A percentile compares a stretch with the other conserved stretches of the same genome.
phyloP scores from a whole-genome alignment of 1,140 invertebrate genomes.

The Lepidostoma basale region DNA sequence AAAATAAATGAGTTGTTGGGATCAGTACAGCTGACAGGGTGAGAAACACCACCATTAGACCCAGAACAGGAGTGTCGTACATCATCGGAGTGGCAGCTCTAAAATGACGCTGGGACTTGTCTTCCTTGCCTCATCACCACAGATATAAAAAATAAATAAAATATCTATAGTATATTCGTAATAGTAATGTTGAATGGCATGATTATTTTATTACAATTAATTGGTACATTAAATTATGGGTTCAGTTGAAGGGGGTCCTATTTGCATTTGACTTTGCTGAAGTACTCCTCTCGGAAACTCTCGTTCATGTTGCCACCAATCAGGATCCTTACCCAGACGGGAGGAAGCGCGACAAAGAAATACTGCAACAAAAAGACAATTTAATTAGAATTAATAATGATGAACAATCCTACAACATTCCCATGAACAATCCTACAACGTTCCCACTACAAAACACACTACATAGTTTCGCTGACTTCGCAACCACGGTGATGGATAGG shows the following conservation, averaged over 20 bases:
- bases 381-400: neutral
- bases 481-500: too few relatives aligned
- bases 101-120: too few relatives aligned
- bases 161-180: neutral
- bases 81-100: too few relatives aligned
- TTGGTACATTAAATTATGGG: neutral
- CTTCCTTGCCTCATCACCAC: neutral
- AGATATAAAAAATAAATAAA: too few relatives aligned
- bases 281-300: conserved; percentile 50
- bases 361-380: conserved; percentile 50
- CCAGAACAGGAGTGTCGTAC: too few relatives aligned
- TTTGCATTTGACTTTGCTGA: conserved; percentile 40
- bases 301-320: conserved; percentile 51
- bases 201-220: neutral
- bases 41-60: too few relatives aligned
- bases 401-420: neutral
- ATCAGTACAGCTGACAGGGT: too few relatives aligned
- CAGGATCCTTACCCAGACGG: conserved; percentile 54
- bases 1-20: too few relatives aligned
- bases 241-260: neutral
- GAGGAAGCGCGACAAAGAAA: conserved; percentile 51
- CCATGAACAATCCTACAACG: neutral
- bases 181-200: neutral
- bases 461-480: too few relatives aligned
- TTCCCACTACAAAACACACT: neutral